phyloP scores from a whole-genome alignment of 1,140 invertebrate species.

The Dendrolimus punctatus region DNA sequence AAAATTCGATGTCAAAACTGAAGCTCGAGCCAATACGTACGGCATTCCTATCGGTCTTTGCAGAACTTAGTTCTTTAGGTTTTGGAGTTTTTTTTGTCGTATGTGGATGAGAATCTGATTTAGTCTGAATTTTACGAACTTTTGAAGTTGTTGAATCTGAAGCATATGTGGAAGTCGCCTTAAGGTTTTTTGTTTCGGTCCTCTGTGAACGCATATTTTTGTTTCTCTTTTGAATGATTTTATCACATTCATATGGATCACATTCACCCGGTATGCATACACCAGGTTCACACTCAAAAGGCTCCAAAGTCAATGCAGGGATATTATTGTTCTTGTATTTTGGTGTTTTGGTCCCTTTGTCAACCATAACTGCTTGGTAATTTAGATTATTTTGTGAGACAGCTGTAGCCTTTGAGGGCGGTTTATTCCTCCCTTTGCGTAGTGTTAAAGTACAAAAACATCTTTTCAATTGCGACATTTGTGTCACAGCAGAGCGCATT shows the following conservation, averaged over 20 bases:
- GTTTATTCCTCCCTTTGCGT: neutral
- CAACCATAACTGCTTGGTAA: neutral
- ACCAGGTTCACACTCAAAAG: constrained; percentile 19
- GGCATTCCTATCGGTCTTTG: neutral
- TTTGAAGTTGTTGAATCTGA: neutral
- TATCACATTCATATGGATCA: constrained; percentile 14
- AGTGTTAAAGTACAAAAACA: constrained; percentile 12
- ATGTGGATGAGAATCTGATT: neutral
- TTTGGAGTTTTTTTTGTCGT: neutral
- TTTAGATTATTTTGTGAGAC: no score
- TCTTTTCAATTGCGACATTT: constrained; percentile 2
- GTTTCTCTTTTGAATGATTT: constrained; percentile 4
- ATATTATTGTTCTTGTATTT: neutral
- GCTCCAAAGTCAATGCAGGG: neutral
- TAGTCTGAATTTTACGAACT: neutral
- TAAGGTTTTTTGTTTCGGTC: neutral
- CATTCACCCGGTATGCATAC: constrained; percentile 15
- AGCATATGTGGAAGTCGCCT: neutral
- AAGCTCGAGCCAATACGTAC: constrained; percentile 24
- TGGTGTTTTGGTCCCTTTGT: constrained; percentile 4
- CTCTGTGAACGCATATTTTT: neutral
- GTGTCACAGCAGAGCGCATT: constrained; percentile 1
- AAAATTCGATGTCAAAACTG: constrained; percentile 30
- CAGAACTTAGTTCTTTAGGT: neutral
- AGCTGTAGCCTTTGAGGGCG: neutral